Evolutionary conservation across 2,797 vertebrate genomes (phyloP).

Genomic region (Bovichtus diacanthus): DNA sequence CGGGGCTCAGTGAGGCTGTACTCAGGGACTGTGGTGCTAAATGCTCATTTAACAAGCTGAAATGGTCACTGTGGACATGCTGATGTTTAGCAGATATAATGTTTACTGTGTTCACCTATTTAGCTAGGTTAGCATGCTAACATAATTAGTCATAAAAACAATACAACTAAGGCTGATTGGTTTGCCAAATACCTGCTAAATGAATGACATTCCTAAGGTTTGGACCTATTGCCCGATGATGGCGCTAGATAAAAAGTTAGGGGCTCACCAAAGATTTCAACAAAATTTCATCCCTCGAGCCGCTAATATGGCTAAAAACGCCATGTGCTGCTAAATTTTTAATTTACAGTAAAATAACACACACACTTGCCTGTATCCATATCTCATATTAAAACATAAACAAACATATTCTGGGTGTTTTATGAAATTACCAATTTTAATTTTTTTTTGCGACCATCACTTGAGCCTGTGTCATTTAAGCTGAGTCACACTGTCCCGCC

Average conservation of each 20-base stretch:
- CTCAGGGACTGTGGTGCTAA: background rate
- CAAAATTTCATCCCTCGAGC: background rate
- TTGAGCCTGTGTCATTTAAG: slow-evolving; percentile 51
- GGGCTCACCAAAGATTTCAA: background rate
- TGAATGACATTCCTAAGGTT: background rate
- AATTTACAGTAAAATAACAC: background rate
- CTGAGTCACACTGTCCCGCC: slow-evolving; percentile 60
- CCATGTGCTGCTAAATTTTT: background rate
- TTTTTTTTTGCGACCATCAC: slow-evolving; percentile 1
- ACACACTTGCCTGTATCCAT: background rate
- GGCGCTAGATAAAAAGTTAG: background rate
- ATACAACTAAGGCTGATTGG: background rate
- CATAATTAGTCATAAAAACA: background rate
- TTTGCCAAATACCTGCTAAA: too few species aligned
- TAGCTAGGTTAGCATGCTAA: background rate
- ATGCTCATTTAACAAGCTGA: background rate
- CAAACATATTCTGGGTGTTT: slow-evolving; percentile 9
- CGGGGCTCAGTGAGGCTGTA: background rate
- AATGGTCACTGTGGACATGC: background rate
- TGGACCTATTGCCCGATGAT: background rate
- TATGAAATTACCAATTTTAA: slow-evolving; percentile 13
- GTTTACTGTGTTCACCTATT: too few species aligned
- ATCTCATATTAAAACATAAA: too few species aligned
- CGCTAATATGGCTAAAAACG: background rate
- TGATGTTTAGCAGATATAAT: background rate